Evolutionary conservation across 1,140 invertebrate species (phyloP).

Genomic region (Temnothorax longispinosus): DNA sequence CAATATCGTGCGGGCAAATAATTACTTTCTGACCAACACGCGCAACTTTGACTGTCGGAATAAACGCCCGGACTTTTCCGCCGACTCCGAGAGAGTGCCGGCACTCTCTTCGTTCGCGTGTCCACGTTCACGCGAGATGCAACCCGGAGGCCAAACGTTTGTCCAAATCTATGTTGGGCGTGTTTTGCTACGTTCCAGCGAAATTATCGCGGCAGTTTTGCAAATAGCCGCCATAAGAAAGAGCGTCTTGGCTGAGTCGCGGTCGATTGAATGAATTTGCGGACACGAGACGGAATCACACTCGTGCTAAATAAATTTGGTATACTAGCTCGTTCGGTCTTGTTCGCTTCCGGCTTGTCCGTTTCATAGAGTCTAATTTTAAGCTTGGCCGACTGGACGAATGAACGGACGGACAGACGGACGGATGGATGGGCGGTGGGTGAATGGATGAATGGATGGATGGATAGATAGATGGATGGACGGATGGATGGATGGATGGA

Average conservation of each 20-base stretch:
- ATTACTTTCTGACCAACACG: slow-evolving; percentile 1
- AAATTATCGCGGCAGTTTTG: slow-evolving; percentile 7
- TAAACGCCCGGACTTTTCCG: background rate
- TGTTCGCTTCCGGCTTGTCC: slow-evolving; percentile 63
- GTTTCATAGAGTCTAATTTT: slow-evolving; percentile 73
- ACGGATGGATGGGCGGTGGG: background rate
- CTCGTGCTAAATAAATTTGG: slow-evolving; percentile 69
- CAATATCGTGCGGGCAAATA: slow-evolving; percentile 7
- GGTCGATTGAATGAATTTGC: slow-evolving; percentile 48
- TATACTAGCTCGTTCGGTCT: slow-evolving; percentile 11
- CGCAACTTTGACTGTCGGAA: slow-evolving; percentile 5
- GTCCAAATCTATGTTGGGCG: background rate
- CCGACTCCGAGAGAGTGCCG: background rate
- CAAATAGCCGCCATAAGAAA: background rate
- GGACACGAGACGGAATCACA: slow-evolving; percentile 34
- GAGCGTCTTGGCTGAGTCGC: background rate
- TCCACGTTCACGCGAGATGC: background rate
- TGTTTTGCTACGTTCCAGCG: background rate
- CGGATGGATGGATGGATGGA: background rate
- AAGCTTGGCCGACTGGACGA: slow-evolving; percentile 59
- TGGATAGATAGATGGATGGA: slow-evolving; percentile 2
- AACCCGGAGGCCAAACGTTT: background rate
- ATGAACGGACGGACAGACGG: background rate
- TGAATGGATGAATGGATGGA: background rate
- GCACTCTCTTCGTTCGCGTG: background rate